Percentiles rank a stretch among this genome's conserved stretches.
These are phyloP conservation scores for Phorcus lineatus DNA, from an alignment of 2,888 invertebrate genomes.

Conservation along the genomic window DNA sequence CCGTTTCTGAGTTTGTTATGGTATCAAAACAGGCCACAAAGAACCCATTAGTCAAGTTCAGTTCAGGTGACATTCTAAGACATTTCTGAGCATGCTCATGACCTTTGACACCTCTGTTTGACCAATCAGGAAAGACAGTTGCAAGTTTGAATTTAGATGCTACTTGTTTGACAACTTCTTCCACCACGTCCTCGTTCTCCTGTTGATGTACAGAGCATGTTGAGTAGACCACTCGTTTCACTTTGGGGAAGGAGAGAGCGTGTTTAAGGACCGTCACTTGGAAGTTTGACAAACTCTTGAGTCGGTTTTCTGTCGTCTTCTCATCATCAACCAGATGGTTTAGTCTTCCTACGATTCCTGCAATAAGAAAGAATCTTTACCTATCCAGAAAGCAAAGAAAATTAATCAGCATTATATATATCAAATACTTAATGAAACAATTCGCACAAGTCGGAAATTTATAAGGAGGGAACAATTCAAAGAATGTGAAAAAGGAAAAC, in stretches of 20 bases:
- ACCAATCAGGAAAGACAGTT: constrained; percentile 63
- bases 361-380: constrained; percentile 7
- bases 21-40: constrained; percentile 90
- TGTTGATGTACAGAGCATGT: constrained; percentile 93
- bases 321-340: constrained; percentile 78
- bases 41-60: constrained; percentile 93
- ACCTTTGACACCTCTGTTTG: constrained; percentile 56
- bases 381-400: neutral
- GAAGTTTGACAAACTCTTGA: constrained; percentile 63
- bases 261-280: constrained; percentile 83
- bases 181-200: constrained; percentile 91
- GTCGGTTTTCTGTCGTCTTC: constrained; percentile 66
- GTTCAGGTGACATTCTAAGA: constrained; percentile 85
- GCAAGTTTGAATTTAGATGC: constrained; percentile 71
- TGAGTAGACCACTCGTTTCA: constrained; percentile 92
- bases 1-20: neutral
- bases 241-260: constrained; percentile 90
- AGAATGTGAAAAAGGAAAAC: too few species aligned
- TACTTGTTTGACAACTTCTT: constrained; percentile 81
- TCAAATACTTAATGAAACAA: too few species aligned
- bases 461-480: too few species aligned
- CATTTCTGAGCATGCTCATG: constrained; percentile 80
- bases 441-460: too few species aligned
- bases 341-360: constrained; percentile 79
- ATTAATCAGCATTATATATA: too few species aligned